phyloP scores from a whole-genome alignment of 2,888 invertebrate species.

The Spilosoma lubricipeda region DNA sequence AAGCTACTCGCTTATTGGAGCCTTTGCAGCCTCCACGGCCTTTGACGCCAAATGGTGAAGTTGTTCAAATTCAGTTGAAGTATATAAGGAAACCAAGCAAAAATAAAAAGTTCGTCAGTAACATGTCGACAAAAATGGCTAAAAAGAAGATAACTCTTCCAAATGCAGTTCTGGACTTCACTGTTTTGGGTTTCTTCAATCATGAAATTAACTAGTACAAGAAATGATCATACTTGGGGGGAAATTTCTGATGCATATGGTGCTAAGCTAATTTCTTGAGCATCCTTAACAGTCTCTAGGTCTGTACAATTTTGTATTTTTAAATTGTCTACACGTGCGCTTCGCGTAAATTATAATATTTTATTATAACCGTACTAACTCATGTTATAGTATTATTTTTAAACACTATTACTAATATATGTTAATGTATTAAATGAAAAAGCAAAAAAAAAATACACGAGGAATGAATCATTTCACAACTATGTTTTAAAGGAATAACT shows the following conservation, averaged over 20 bases:
- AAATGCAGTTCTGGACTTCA: neutral
- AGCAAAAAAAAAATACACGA: too few species aligned
- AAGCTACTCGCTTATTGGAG: slow-evolving; percentile 55
- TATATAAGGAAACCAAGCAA: slow-evolving; percentile 11
- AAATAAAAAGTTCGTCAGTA: neutral
- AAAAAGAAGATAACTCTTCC: neutral
- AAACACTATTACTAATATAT: too few species aligned
- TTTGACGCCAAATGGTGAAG: neutral
- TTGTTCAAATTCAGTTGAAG: slow-evolving; percentile 1
- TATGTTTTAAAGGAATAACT: neutral
- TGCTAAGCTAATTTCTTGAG: neutral
- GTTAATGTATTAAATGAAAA: too few species aligned
- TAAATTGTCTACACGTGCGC: too few species aligned
- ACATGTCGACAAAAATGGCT: neutral
- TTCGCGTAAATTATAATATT: too few species aligned
- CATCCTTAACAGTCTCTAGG: too few species aligned
- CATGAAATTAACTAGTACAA: neutral
- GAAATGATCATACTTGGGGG: neutral
- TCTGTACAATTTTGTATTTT: too few species aligned
- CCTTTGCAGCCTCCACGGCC: slow-evolving; percentile 27
- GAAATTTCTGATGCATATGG: neutral
- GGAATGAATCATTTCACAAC: neutral
- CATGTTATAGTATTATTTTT: too few species aligned
- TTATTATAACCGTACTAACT: too few species aligned
- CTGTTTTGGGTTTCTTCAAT: neutral